Percentiles rank a stretch among this genome's conserved stretches.
phyloP scores from a whole-genome alignment of 2,113 vertebrate genomes.

The Halcyon malimbica region DNA sequence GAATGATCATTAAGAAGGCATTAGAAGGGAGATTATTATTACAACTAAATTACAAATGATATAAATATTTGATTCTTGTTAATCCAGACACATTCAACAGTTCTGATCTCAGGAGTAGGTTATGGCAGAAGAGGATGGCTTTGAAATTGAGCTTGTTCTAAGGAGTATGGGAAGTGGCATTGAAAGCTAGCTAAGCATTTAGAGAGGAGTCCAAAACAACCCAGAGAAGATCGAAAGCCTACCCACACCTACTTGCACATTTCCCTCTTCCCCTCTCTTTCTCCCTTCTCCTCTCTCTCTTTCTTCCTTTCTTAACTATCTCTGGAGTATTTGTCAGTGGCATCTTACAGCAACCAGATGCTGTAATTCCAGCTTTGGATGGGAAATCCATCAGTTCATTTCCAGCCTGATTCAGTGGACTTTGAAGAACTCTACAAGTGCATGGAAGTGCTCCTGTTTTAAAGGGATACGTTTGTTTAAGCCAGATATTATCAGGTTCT shows the following conservation, averaged over 20 bases:
- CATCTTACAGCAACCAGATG: neutral
- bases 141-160: conserved; percentile 14
- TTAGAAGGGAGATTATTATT: conserved; percentile 21
- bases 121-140: neutral
- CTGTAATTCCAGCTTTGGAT: neutral
- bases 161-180: neutral
- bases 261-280: neutral
- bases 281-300: neutral
- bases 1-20: conserved; percentile 25
- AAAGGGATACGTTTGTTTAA: neutral
- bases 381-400: neutral
- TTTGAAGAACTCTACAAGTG: neutral
- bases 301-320: neutral
- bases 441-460: accelerated
- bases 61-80: neutral
- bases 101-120: neutral
- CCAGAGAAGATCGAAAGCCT: neutral
- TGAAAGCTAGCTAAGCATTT: neutral
- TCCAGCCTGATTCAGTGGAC: neutral
- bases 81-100: neutral
- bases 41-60: neutral
- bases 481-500: neutral
- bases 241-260: neutral
- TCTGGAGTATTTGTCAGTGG: neutral
- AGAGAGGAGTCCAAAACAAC: neutral